A percentile compares a stretch with the other conserved stretches of the same genome.
Conservation (phyloP, 1,140 invertebrate species). For the Temnothorax longispinosus region DNA sequence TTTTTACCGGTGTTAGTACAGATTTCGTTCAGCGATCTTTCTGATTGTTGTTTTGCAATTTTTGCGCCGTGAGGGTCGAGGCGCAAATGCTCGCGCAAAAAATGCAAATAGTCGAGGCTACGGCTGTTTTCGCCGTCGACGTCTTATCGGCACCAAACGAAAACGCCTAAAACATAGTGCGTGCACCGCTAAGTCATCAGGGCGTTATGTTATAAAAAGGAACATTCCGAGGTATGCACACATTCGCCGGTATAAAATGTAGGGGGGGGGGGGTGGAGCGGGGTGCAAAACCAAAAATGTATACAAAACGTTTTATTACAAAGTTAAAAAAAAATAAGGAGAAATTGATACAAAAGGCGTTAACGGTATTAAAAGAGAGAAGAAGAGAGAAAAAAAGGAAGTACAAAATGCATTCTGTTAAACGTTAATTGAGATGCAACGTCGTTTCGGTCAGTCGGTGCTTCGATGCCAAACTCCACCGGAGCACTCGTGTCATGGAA, state of each 20-base stretch:
- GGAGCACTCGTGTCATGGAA: slow-evolving; percentile 78
- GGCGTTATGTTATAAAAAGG: not conserved
- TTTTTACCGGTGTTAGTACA: slow-evolving; percentile 38
- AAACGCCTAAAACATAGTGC: slow-evolving; percentile 56
- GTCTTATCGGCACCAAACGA: slow-evolving; percentile 52
- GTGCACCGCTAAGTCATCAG: slow-evolving; percentile 48
- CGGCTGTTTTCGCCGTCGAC: slow-evolving; percentile 37
- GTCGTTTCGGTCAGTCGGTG: slow-evolving; percentile 65
- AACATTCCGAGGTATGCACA: not conserved
- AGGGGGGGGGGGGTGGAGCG: not conserved
- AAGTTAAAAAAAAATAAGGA: slow-evolving; percentile 63
- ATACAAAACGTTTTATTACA: slow-evolving; percentile 73
- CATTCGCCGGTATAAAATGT: slow-evolving; percentile 12
- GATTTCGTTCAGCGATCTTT: slow-evolving; percentile 42
- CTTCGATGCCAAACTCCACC: slow-evolving; percentile 68
- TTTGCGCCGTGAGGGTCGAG: slow-evolving; percentile 39
- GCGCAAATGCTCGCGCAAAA: slow-evolving; percentile 43
- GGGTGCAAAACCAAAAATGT: slow-evolving; percentile 61
- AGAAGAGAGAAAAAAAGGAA: slow-evolving; percentile 40
- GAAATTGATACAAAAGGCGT: slow-evolving; percentile 75
- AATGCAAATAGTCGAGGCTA: slow-evolving; percentile 46
- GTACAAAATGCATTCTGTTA: slow-evolving; percentile 77
- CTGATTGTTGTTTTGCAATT: slow-evolving; percentile 25
- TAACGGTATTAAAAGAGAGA: slow-evolving; percentile 74
- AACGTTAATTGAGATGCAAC: slow-evolving; percentile 77